Conservation (phyloP, 2,797 vertebrate species). For the Coreius guichenoti region DNA sequence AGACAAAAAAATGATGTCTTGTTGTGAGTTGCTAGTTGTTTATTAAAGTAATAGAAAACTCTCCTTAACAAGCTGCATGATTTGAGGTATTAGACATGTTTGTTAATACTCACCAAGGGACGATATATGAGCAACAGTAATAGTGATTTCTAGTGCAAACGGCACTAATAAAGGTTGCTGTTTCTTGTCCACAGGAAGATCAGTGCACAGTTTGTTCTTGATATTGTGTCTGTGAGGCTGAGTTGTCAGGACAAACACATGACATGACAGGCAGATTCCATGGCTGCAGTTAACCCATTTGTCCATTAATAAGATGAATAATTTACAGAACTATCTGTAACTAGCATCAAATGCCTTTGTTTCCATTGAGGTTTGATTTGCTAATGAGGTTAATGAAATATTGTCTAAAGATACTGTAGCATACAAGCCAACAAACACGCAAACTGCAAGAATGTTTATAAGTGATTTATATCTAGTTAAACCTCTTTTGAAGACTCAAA, state of each 20-base stretch:
- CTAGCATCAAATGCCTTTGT: background rate
- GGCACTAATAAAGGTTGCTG: background rate
- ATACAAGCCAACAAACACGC: background rate
- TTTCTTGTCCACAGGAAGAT: background rate
- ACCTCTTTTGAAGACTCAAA: background rate
- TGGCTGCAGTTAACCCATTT: background rate
- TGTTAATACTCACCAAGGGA: too few relatives aligned
- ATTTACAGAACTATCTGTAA: background rate
- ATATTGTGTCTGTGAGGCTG: background rate
- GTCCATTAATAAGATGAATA: background rate
- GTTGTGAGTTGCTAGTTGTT: background rate
- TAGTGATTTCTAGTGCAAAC: background rate
- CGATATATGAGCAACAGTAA: background rate
- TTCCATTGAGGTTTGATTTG: background rate
- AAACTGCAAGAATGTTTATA: background rate
- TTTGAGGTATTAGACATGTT: background rate
- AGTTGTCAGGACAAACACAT: conserved; percentile 4
- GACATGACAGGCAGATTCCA: background rate
- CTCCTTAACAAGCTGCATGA: background rate
- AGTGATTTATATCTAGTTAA: conserved; percentile 14
- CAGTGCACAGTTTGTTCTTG: background rate
- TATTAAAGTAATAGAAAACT: background rate
- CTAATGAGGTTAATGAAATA: background rate
- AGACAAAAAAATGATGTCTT: background rate
- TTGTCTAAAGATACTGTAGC: background rate